A percentile compares a stretch with the other conserved stretches of the same genome.
Evolutionary conservation across 2,888 invertebrate genomes (phyloP).

Genomic region (Pelosia muscerda): DNA sequence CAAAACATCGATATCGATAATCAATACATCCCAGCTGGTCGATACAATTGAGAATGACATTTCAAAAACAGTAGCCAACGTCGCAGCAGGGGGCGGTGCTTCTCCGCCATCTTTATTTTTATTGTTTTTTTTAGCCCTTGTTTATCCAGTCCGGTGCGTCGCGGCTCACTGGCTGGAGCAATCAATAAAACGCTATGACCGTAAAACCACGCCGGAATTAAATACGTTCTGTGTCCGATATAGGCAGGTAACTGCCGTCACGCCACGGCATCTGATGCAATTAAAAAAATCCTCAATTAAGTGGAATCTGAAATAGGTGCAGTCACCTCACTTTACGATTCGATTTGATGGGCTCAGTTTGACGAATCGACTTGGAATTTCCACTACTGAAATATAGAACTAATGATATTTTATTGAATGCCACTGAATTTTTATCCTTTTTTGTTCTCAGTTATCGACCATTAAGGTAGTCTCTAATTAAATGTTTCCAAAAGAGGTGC

Average conservation of each 20-base stretch:
- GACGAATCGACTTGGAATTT: conserved; percentile 29
- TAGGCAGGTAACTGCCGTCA: conserved; percentile 60
- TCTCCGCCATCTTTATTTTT: conserved; percentile 81
- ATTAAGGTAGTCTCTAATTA: neutral
- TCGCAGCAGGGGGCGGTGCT: conserved; percentile 82
- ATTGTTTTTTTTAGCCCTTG: conserved; percentile 80
- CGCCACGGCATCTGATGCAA: conserved; percentile 61
- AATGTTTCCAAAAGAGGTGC: neutral
- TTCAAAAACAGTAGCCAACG: conserved; percentile 81
- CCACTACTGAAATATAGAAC: neutral
- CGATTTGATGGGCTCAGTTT: conserved; percentile 33
- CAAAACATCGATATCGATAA: conserved; percentile 41
- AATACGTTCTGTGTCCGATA: conserved; percentile 66
- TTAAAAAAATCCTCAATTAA: conserved; percentile 62
- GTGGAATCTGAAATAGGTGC: conserved; percentile 40
- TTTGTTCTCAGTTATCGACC: neutral
- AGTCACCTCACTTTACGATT: conserved; percentile 42
- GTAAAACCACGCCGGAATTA: conserved; percentile 80
- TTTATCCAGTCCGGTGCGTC: conserved; percentile 81
- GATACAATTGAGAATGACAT: conserved; percentile 77
- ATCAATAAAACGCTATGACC: conserved; percentile 83
- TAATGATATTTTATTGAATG: neutral
- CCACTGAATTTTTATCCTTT: neutral
- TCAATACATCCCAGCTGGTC: conserved; percentile 40
- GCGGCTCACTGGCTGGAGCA: conserved; percentile 79